Percentiles rank a stretch among this genome's conserved stretches.
These are phyloP conservation scores for Stegophylla sp. DNA, from an alignment of 2,888 invertebrate genomes.

Conservation along the genomic window DNA sequence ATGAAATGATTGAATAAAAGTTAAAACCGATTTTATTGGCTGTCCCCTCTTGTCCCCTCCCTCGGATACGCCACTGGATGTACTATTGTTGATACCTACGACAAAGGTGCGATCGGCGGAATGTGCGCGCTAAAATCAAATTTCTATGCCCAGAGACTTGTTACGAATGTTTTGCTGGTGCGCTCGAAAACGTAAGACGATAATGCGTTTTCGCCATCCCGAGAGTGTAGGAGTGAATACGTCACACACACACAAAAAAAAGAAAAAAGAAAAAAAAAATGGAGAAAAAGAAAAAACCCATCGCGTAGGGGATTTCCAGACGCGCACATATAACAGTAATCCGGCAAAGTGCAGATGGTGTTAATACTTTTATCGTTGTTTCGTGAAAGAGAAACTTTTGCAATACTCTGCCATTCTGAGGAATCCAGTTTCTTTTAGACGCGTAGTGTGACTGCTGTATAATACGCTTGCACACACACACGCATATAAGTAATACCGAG, in stretches of 20 bases:
- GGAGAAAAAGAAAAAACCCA: constrained; percentile 5
- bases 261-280: constrained; percentile 8
- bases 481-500: no score
- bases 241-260: constrained; percentile 17
- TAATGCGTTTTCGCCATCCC: constrained; percentile 41
- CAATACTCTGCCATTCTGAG: constrained; percentile 31
- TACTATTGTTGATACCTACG: no score
- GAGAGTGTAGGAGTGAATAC: constrained; percentile 15
- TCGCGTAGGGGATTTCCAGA: constrained; percentile 9
- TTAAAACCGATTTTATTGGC: no score
- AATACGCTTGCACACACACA: background rate
- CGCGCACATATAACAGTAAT: constrained; percentile 29
- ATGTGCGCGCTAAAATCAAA: no score
- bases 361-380: constrained; percentile 58
- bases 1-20: no score
- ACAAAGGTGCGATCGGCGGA: no score
- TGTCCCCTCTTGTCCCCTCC: no score
- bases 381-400: constrained; percentile 44
- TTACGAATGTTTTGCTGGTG: constrained; percentile 9
- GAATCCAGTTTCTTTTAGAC: constrained; percentile 39
- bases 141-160: no score
- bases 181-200: constrained; percentile 38
- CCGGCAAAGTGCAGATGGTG: constrained; percentile 53
- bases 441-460: background rate
- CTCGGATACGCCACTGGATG: no score